Base-by-base conservation (phyloP, 2,797 vertebrate genomes). In the Limosa lapponica region DNA sequence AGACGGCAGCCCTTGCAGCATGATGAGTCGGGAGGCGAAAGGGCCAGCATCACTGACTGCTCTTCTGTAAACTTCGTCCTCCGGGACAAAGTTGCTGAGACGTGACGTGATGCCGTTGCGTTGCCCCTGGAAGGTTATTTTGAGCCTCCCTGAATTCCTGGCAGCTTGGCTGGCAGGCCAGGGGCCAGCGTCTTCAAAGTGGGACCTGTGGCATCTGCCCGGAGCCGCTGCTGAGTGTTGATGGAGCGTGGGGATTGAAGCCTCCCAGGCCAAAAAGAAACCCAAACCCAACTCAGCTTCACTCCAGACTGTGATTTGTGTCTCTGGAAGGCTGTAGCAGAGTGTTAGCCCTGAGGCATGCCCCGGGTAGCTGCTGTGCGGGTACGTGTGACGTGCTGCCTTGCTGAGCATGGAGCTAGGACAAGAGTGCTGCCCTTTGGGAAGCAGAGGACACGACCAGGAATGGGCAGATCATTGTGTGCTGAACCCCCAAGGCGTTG, bases 401-500 rank as follows among this genome's bases (percentile, higher is more conserved):
- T 37, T 6, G 37, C 43, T 6, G 51, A 51, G 59, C 57, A 4
- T 8, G 4, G 41, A 30, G 57, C 28, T 8, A 30, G 34, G 36
- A 19, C 34, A 12, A 2, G 1, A 5, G 13, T 9, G 73, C 67
- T 25, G 77, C n/a, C 2, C 4, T 3, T 16, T 3, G 36, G 24
- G 69, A 13, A 32, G 25, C 37, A 13, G 27, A 54, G 32, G 17
- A 5, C 24, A 19, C 14, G 20, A 11, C 36, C 43, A 11, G 24
- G 72, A n/a, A 39, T 0, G 28, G 54, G 25, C 54, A 15, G 41
- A 1, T 37, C 7, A 4, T 12, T 4, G 17, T 13, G 25, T 4
- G 8, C 36, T 58, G 51, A 30, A 64, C 24, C 75, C 49, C 41
- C 49, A 12, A 23, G 66, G 51, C 17, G 0, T 19, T 4, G 51